Evolutionary conservation across 2,113 vertebrate species (phyloP).

Genomic region (Synchiropus splendidus): DNA sequence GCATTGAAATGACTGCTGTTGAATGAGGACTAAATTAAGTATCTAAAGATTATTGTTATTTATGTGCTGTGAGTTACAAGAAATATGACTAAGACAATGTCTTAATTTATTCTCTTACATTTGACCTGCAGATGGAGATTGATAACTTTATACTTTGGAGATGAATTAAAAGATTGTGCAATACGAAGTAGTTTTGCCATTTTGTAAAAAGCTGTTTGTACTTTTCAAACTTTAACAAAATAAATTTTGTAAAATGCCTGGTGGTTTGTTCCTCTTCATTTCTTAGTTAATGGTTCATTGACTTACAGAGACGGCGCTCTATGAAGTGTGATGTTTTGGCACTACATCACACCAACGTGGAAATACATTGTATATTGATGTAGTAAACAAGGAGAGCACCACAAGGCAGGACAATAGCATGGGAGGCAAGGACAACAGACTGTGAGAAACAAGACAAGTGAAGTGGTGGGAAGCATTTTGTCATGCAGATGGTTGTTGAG

Average conservation of each 20-base stretch:
- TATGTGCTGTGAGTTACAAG: slow-evolving; percentile 63
- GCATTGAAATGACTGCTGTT: slow-evolving; percentile 40
- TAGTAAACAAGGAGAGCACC: no score
- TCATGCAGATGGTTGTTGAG: no score
- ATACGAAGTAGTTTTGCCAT: slow-evolving; percentile 68
- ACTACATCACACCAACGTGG: no score
- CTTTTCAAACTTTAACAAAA: slow-evolving; percentile 34
- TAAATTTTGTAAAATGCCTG: slow-evolving; percentile 10
- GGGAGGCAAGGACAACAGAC: no score
- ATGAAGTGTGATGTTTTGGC: no score
- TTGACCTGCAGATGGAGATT: slow-evolving; percentile 53
- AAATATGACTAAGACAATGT: slow-evolving; percentile 56
- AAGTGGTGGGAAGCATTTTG: no score
- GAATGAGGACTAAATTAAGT: slow-evolving; percentile 55
- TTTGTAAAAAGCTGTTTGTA: slow-evolving; percentile 74
- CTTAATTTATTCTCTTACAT: slow-evolving; percentile 69
- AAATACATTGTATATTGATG: no score
- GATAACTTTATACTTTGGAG: slow-evolving; percentile 64
- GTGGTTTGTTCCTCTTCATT: slow-evolving; percentile 24
- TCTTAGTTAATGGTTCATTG: no score
- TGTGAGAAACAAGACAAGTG: no score
- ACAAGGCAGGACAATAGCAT: no score
- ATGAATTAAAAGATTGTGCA: slow-evolving; percentile 65
- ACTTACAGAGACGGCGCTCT: no score
- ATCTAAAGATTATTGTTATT: slow-evolving; percentile 61